phyloP scores from a whole-genome alignment of 2,113 vertebrate species.

The Eleginops maclovinus region DNA sequence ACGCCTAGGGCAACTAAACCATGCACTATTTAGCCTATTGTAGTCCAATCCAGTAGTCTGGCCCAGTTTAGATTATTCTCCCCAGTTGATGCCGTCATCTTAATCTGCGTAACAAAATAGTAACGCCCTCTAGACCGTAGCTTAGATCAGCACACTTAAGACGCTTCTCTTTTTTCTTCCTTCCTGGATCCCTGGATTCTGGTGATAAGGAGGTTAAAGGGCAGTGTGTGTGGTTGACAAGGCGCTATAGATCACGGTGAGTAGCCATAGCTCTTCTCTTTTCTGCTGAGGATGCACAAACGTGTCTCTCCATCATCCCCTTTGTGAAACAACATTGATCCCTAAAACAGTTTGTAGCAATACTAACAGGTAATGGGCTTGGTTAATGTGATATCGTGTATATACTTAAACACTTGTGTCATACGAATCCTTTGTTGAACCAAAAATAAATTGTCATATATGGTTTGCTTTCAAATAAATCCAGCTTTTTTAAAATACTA shows the following conservation, averaged over 20 bases:
- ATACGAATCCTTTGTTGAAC: neutral
- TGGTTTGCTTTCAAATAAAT: conserved; percentile 36
- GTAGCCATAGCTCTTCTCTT: conserved; percentile 25
- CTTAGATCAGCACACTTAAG: conserved; percentile 54
- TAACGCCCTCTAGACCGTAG: neutral
- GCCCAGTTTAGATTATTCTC: conserved; percentile 32
- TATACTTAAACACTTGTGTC: neutral
- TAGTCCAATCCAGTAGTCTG: conserved; percentile 17
- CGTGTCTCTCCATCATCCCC: conserved; percentile 16
- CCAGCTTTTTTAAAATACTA: conserved; percentile 12
- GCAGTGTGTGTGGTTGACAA: conserved; percentile 26
- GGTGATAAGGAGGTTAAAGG: conserved; percentile 67
- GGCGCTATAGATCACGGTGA: conserved; percentile 57
- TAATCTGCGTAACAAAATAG: conserved; percentile 14
- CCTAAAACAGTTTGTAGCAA: conserved; percentile 13
- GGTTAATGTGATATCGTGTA: neutral
- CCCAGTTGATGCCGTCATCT: neutral
- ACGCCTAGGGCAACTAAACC: conserved; percentile 12
- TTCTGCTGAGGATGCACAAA: conserved; percentile 63
- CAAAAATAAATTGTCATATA: neutral
- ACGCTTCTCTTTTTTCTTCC: conserved; percentile 32
- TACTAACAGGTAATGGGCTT: conserved; percentile 28
- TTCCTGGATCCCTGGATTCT: conserved; percentile 61
- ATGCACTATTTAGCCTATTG: conserved; percentile 21
- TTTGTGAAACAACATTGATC: conserved; percentile 48